phyloP scores from a whole-genome alignment of 2,113 vertebrate genomes.

The Centropus unirufus region DNA sequence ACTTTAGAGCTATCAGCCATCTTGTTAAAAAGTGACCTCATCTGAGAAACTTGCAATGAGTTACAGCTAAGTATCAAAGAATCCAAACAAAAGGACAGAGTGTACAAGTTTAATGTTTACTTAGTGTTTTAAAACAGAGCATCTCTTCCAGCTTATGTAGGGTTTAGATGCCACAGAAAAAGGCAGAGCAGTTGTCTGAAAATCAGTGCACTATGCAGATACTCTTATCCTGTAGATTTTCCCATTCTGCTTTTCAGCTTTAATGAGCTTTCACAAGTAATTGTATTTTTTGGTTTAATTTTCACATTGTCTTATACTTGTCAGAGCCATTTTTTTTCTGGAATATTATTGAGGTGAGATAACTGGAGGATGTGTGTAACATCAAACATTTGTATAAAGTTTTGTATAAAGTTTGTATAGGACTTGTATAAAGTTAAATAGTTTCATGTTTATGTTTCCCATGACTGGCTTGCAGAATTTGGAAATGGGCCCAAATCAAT shows the following conservation, averaged over 20 bases:
- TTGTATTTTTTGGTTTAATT: neutral
- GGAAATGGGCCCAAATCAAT: neutral
- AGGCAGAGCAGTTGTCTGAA: neutral
- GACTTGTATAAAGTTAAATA: neutral
- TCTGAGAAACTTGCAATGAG: neutral
- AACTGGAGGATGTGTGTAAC: neutral
- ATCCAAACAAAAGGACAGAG: conserved; percentile 25
- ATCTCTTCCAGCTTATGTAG: neutral
- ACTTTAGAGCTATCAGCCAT: neutral
- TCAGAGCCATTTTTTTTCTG: neutral
- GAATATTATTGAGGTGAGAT: neutral
- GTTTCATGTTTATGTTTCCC: conserved; percentile 13
- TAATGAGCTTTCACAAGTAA: neutral
- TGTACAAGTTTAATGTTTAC: conserved; percentile 30
- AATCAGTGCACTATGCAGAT: neutral
- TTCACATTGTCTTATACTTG: neutral
- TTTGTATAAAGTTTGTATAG: neutral
- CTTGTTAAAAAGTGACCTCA: conserved; percentile 1
- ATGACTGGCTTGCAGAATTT: neutral
- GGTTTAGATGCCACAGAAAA: neutral
- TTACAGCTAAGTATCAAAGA: neutral
- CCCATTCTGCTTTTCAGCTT: neutral
- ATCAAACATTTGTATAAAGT: neutral
- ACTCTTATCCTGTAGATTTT: neutral
- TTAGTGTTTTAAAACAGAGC: conserved; percentile 41